A percentile compares a stretch with the other conserved stretches of the same genome.
Conservation (phyloP, 2,113 vertebrate species). For the Lethenteron camtschaticum region DNA sequence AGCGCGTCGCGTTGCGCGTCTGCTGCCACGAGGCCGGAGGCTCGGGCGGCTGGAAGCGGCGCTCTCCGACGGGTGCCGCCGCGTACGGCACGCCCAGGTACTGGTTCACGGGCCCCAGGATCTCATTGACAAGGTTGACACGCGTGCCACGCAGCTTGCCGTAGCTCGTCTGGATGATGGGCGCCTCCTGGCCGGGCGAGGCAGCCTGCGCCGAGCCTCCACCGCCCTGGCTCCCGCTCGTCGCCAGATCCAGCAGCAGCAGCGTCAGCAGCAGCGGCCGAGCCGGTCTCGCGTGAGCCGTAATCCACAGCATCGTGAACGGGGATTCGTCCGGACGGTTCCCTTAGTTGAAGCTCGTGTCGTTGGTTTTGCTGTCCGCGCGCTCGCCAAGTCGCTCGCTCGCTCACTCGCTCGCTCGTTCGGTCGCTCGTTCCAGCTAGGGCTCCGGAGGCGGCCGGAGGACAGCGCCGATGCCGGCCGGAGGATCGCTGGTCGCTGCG, state of each 20-base stretch:
- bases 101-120: slow-evolving; percentile 61
- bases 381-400: no score
- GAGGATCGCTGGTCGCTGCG: background rate
- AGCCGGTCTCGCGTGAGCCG: background rate
- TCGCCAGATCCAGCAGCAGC: slow-evolving; percentile 23
- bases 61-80: slow-evolving; percentile 52
- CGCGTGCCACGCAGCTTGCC: slow-evolving; percentile 52
- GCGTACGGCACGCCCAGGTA: slow-evolving; percentile 64
- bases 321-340: no score
- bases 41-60: slow-evolving; percentile 58
- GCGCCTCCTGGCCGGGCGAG: slow-evolving; percentile 35
- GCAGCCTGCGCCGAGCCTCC: slow-evolving; percentile 28
- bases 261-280: slow-evolving; percentile 14
- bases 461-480: background rate
- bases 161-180: slow-evolving; percentile 53
- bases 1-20: slow-evolving; percentile 57
- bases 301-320: no score
- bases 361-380: no score
- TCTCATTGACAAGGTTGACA: slow-evolving; percentile 68
- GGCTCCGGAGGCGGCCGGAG: no score
- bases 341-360: no score
- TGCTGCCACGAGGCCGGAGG: slow-evolving; percentile 66
- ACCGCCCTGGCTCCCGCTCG: slow-evolving; percentile 14
- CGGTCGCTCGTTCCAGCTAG: no score
- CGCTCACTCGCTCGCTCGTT: no score